A percentile compares a stretch with the other conserved stretches of the same genome.
These are phyloP conservation scores for Pammene aurita DNA, from an alignment of 2,888 invertebrate species.

Conservation along the genomic window DNA sequence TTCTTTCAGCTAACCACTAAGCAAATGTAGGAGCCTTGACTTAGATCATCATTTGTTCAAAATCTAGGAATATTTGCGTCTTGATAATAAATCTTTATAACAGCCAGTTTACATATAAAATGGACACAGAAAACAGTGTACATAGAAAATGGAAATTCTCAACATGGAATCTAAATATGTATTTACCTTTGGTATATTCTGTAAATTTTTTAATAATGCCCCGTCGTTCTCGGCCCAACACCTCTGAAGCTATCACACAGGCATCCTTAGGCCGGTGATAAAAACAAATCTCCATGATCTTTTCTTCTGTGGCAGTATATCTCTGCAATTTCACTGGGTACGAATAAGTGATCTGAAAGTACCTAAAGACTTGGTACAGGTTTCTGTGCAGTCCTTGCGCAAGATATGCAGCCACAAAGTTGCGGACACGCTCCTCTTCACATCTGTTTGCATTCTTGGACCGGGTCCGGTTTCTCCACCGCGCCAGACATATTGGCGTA, in stretches of 20 bases:
- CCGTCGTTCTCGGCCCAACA: constrained; percentile 42
- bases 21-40: too few relatives aligned
- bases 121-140: too few relatives aligned
- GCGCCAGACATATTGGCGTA: constrained; percentile 42
- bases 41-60: too few relatives aligned
- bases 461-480: constrained; percentile 40
- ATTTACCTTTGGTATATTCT: constrained; percentile 26
- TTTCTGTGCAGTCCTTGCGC: constrained; percentile 41
- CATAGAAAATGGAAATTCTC: too few relatives aligned
- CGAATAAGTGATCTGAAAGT: constrained; percentile 31
- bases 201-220: constrained; percentile 36
- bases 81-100: too few relatives aligned
- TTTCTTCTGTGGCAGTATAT: constrained; percentile 39
- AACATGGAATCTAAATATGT: background rate
- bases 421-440: constrained; percentile 39
- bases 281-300: constrained; percentile 42
- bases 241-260: constrained; percentile 17
- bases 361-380: constrained; percentile 40
- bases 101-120: too few relatives aligned
- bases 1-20: too few relatives aligned
- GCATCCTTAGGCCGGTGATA: constrained; percentile 33
- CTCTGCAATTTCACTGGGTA: constrained; percentile 27
- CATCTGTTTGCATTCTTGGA: constrained; percentile 11
- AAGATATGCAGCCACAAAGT: constrained; percentile 41
- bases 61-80: too few relatives aligned